Evolutionary conservation across 1,140 invertebrate genomes (phyloP).

Genomic region (Saccostrea glomerata): DNA sequence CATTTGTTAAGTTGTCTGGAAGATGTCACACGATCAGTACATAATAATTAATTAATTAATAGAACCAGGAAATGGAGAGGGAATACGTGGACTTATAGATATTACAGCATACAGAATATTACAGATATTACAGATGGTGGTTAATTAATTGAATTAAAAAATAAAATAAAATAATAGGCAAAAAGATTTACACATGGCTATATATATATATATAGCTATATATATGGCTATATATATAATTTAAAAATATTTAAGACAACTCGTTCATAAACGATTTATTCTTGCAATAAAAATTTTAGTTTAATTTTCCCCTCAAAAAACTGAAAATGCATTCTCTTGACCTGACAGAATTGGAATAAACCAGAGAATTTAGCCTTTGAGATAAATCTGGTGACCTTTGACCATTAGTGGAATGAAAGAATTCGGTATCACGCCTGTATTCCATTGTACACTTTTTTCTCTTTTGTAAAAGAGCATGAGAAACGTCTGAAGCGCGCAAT

Average conservation of each 20-base stretch:
- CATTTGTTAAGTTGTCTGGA: background rate
- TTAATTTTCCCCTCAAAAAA: no score
- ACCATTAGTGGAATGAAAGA: background rate
- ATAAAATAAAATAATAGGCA: no score
- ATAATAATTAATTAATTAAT: conserved; percentile 1
- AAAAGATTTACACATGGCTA: no score
- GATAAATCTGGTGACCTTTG: background rate
- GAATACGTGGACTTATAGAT: background rate
- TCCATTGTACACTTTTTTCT: background rate
- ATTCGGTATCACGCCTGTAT: background rate
- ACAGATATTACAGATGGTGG: no score
- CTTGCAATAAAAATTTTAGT: no score
- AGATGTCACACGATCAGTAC: conserved; percentile 5
- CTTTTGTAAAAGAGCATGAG: background rate
- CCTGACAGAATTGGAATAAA: background rate
- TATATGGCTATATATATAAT: no score
- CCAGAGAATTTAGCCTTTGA: background rate
- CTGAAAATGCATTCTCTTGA: no score
- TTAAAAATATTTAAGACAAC: no score
- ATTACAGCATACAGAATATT: no score
- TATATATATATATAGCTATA: no score
- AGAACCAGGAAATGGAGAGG: conserved; percentile 7
- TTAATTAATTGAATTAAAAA: no score
- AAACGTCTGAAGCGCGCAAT: background rate
- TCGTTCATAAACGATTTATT: no score